Evolutionary conservation across 2,888 invertebrate species (phyloP).

Genomic region (Ariolimax columbianus): DNA sequence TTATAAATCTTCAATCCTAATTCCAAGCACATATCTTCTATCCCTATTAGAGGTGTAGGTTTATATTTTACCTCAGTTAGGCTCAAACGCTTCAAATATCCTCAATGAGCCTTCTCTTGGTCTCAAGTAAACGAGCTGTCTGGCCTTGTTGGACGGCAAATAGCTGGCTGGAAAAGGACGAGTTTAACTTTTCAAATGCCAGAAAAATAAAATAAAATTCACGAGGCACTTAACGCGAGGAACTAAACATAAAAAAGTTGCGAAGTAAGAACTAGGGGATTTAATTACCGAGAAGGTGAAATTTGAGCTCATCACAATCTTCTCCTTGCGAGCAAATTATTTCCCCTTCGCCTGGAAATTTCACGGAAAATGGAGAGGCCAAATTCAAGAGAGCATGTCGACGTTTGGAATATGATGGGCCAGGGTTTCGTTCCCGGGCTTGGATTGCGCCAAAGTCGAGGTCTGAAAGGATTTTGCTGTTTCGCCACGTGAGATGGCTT

Average conservation of each 20-base stretch:
- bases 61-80: background rate
- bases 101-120: background rate
- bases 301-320: slow-evolving; percentile 29
- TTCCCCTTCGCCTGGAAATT: background rate
- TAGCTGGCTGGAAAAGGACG: background rate
- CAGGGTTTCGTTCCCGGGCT: background rate
- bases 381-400: slow-evolving; percentile 9
- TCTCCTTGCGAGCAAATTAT: slow-evolving; percentile 20
- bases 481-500: background rate
- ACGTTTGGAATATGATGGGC: background rate
- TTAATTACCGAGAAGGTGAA: slow-evolving; percentile 35
- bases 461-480: slow-evolving; percentile 26
- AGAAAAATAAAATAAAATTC: background rate
- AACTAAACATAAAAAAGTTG: background rate
- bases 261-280: background rate
- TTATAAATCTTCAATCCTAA: background rate
- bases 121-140: background rate
- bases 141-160: background rate
- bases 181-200: background rate
- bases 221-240: background rate
- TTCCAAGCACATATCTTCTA: background rate
- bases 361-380: background rate
- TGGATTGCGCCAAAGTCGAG: background rate
- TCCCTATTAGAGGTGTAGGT: background rate
- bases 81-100: background rate